Conservation (phyloP, 2,888 invertebrate genomes). For the Isotomurus palustris region DNA sequence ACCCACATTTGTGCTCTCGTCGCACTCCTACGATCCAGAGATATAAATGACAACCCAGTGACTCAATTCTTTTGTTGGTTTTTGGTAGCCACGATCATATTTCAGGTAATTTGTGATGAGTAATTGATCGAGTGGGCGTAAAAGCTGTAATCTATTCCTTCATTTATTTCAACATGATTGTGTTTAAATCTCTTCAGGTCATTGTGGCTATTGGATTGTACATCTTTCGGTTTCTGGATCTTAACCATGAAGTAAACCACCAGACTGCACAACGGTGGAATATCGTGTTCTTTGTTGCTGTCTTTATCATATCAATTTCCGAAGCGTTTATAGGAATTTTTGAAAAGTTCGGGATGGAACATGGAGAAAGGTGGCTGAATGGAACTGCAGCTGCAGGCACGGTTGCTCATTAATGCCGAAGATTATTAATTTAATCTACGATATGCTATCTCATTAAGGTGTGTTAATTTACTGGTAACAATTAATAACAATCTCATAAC, state of each 20-base stretch:
- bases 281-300: conserved; percentile 25
- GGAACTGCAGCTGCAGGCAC: not conserved
- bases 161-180: not conserved
- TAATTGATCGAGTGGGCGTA: not conserved
- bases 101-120: no score
- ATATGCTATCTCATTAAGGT: no score
- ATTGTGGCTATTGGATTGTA: conserved; percentile 33
- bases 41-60: conserved; percentile 19
- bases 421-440: not conserved
- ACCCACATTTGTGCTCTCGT: conserved; percentile 33
- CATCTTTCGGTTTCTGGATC: conserved; percentile 29
- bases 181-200: conserved; percentile 12
- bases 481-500: no score
- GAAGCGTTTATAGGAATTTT: conserved; percentile 32
- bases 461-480: no score
- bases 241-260: conserved; percentile 30
- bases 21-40: conserved; percentile 20
- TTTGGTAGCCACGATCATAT: conserved; percentile 32
- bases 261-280: conserved; percentile 27
- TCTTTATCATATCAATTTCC: conserved; percentile 23
- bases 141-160: not conserved
- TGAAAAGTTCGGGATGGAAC: conserved; percentile 37
- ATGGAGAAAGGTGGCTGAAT: conserved; percentile 4
- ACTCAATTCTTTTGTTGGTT: conserved; percentile 31
- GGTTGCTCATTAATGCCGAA: not conserved